Evolutionary conservation across 1,140 invertebrate species (phyloP), one percentile per base, ranked within the genome.

Genomic region (Drosophila quadrilineata): DNA sequence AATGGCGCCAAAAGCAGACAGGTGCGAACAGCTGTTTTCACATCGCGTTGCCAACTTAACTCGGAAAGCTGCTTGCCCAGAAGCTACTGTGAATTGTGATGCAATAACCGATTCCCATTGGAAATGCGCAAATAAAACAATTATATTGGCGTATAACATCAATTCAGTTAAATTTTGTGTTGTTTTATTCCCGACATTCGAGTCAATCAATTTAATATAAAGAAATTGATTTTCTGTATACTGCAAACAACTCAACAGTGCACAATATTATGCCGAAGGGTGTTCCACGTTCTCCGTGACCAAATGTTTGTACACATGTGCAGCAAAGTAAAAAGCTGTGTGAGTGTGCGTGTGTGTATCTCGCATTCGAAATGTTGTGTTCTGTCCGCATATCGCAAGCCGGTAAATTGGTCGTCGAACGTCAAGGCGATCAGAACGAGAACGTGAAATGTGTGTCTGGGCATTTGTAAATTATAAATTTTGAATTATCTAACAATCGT

Each of bases 401-500:
- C 58, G 59, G 75, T 50, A 67, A 67, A 67, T 60, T 49, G 63
- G 35, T 53, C 38, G 45, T 28, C 33, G 54, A 62, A 24, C 35
- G 70, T 70, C 49, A 12, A 59, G 8, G 59, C 22, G 54, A 63
- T 35, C 53, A 19, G 29, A 52, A 63, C 50, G 31, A 19, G 29
- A 52, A 63, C 50, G 31, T 28, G 9, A 21, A 22, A 22, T 35
- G 22, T 10, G 24, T 28, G 14, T 2, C 14, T 48, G 29, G 50
- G 54, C 36, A 36, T 48, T 71, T 31, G 57, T 48, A 35, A 24
- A 45, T 56, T 56, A 73, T 76, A 84, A 62, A 70, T 70, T 77
- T 53, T 50, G 5, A 73, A 84, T 82, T 82, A 82, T 77, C 77
- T 82, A 70, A 84, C 46, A 73, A 43, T 52, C 49, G 19, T 65